Conservation (phyloP, 1,140 invertebrate genomes). For the Linepithema humile region DNA sequence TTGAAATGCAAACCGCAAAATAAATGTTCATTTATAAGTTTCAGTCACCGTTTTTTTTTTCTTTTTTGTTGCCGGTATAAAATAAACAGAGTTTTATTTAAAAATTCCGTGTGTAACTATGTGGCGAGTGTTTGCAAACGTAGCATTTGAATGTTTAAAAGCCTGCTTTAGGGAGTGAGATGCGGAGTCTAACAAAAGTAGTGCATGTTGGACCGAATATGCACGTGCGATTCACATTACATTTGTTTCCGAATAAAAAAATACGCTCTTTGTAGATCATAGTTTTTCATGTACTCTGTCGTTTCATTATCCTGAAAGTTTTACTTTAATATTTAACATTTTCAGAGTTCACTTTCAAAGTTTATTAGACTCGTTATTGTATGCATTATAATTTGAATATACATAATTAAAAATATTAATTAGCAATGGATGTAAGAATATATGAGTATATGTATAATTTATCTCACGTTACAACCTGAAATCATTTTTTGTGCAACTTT, state of each 20-base stretch:
- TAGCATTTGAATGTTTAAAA: constrained; percentile 49
- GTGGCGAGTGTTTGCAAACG: constrained; percentile 11
- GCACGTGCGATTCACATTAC: constrained; percentile 24
- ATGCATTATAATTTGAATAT: constrained; percentile 2
- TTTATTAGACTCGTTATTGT: not conserved
- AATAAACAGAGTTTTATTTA: constrained; percentile 22
- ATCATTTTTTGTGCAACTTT: not conserved
- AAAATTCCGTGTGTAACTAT: constrained; percentile 33
- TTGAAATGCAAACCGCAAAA: not conserved
- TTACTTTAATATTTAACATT: constrained; percentile 36
- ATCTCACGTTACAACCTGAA: not conserved
- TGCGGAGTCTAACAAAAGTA: constrained; percentile 31
- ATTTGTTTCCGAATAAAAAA: constrained; percentile 47
- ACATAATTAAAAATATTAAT: constrained; percentile 26
- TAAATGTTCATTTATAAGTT: not conserved
- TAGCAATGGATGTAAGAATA: not conserved
- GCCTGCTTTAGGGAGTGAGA: not conserved
- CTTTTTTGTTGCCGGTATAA: not conserved
- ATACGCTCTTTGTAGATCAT: constrained; percentile 45
- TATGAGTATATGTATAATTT: not conserved
- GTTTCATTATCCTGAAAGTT: constrained; percentile 41
- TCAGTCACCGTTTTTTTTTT: not conserved
- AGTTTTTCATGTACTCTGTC: constrained; percentile 18
- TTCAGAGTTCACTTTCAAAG: not conserved
- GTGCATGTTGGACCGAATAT: not conserved